A percentile compares a stretch with the other conserved stretches of the same genome.
Evolutionary conservation across 2,797 vertebrate species (phyloP).

Genomic region (Pampus argenteus): DNA sequence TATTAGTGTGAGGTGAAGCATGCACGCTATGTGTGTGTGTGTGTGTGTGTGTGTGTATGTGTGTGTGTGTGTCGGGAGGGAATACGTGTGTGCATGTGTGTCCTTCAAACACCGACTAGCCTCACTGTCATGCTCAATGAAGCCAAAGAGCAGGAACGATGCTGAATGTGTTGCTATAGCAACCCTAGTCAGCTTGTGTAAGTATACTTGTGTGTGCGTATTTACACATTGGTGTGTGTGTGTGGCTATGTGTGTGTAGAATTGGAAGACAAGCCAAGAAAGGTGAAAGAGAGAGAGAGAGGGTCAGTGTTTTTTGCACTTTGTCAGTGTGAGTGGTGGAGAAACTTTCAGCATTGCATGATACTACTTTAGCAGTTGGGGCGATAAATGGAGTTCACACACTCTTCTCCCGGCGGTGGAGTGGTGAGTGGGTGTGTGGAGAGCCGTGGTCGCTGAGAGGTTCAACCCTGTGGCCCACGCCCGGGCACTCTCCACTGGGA

Average conservation of each 20-base stretch:
- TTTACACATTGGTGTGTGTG: slow-evolving; percentile 15
- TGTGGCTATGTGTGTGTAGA: not conserved
- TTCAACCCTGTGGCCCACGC: slow-evolving; percentile 56
- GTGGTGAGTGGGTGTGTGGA: slow-evolving; percentile 67
- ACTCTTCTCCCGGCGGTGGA: slow-evolving; percentile 30
- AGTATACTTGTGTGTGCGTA: slow-evolving; percentile 24
- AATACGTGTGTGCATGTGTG: not conserved
- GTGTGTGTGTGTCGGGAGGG: not conserved
- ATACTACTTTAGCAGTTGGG: slow-evolving; percentile 31
- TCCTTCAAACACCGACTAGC: slow-evolving; percentile 29
- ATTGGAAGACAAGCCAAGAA: slow-evolving; percentile 28
- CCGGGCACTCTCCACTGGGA: slow-evolving; percentile 30
- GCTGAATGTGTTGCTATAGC: slow-evolving; percentile 75
- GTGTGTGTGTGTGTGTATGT: slow-evolving; percentile 3
- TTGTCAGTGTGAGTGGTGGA: not conserved
- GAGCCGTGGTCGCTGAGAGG: slow-evolving; percentile 54
- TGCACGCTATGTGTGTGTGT: not conserved
- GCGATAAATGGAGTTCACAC: slow-evolving; percentile 44
- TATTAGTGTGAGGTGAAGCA: not conserved
- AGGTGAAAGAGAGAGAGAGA: not conserved
- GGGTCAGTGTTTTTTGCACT: too few species aligned
- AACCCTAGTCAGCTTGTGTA: slow-evolving; percentile 62
- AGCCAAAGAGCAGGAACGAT: slow-evolving; percentile 63
- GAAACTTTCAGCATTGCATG: slow-evolving; percentile 26
- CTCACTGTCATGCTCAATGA: slow-evolving; percentile 48